These are phyloP conservation scores for Hybos culiciformis DNA, from an alignment of 2,888 invertebrate genomes.

Conservation along the genomic window DNA sequence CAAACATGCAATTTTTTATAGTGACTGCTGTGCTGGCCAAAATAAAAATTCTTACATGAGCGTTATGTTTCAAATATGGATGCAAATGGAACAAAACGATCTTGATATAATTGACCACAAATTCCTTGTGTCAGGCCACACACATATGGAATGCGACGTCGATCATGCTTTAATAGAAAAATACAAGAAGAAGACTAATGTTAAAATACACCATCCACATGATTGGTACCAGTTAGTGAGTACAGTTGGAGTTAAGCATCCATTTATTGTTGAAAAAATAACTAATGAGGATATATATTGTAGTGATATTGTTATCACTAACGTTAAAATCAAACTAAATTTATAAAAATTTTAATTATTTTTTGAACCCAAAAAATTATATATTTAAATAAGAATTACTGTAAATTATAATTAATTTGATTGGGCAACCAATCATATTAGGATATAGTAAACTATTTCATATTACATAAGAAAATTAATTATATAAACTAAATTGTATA, in stretches of 20 bases:
- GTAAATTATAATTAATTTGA: too few species aligned
- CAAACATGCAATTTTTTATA: constrained; percentile 13
- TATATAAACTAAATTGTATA: too few species aligned
- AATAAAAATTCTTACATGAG: constrained; percentile 13
- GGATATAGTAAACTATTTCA: too few species aligned
- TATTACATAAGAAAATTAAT: too few species aligned
- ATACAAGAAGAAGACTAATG: neutral
- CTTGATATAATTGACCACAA: constrained; percentile 2
- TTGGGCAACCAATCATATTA: too few species aligned
- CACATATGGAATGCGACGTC: neutral
- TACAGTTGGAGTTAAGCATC: neutral
- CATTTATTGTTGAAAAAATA: too few species aligned
- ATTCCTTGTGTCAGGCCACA: neutral
- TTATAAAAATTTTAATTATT: too few species aligned
- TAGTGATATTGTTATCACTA: too few species aligned
- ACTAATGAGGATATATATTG: too few species aligned
- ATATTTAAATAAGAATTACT: too few species aligned
- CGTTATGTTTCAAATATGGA: constrained; percentile 10
- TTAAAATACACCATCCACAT: neutral
- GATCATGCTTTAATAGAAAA: neutral
- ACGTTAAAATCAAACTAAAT: too few species aligned
- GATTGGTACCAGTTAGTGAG: neutral
- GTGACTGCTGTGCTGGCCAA: constrained; percentile 12
- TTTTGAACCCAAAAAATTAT: too few species aligned
- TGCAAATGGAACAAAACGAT: neutral